phyloP scores from a whole-genome alignment of 1,140 invertebrate genomes.

The Dreissena rostriformis region DNA sequence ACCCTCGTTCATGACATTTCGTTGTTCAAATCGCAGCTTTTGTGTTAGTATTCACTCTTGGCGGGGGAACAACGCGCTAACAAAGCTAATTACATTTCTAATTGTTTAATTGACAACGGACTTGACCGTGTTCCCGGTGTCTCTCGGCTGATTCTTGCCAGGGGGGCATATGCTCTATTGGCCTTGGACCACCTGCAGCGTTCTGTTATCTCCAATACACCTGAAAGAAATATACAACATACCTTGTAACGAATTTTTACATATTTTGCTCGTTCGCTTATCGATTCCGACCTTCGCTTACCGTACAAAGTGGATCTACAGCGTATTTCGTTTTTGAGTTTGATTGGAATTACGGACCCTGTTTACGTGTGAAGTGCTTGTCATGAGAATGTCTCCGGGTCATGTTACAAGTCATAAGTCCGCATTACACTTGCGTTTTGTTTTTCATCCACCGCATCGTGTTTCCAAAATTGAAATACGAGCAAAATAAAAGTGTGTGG shows the following conservation, averaged over 20 bases:
- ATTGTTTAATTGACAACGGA: slow-evolving; percentile 57
- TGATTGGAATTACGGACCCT: neutral
- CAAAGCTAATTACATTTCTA: slow-evolving; percentile 48
- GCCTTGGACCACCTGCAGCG: slow-evolving; percentile 47
- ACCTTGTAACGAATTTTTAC: too few species aligned
- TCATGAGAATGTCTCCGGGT: neutral
- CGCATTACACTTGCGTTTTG: too few species aligned
- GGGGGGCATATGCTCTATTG: slow-evolving; percentile 31
- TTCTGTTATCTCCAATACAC: too few species aligned
- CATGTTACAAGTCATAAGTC: neutral
- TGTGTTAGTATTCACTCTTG: slow-evolving; percentile 8
- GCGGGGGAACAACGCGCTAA: slow-evolving; percentile 39
- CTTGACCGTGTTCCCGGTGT: slow-evolving; percentile 24
- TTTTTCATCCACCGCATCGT: too few species aligned
- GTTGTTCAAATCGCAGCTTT: neutral
- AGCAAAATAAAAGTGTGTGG: too few species aligned
- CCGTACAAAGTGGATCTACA: neutral
- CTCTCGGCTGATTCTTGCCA: neutral
- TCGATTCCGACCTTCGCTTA: neutral
- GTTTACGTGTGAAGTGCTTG: neutral
- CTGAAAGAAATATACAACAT: too few species aligned
- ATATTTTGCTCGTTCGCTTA: neutral
- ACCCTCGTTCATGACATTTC: neutral
- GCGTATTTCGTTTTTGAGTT: neutral
- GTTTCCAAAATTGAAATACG: too few species aligned